These are phyloP conservation scores for Steinernema feltiae DNA, from an alignment of 1,140 invertebrate species.

Conservation along the genomic window DNA sequence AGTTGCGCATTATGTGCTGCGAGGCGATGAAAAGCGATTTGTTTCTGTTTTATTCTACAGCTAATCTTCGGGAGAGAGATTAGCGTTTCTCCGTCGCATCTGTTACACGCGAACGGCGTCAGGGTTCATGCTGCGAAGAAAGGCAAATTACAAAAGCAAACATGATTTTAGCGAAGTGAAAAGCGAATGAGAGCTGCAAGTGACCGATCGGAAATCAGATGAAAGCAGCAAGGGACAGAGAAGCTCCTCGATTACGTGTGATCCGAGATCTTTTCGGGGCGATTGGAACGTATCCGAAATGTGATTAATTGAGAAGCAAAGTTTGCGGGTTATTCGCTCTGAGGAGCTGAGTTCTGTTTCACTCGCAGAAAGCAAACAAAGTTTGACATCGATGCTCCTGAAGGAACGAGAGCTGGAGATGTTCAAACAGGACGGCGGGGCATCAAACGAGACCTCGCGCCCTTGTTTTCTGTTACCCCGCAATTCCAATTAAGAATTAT, in stretches of 20 bases:
- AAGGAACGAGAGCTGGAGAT: neutral
- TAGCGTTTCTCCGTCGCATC: neutral
- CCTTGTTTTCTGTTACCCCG: too few species aligned
- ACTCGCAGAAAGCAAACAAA: neutral
- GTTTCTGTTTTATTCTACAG: neutral
- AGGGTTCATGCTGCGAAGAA: neutral
- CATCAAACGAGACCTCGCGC: too few species aligned
- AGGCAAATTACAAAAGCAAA: constrained; percentile 8
- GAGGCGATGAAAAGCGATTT: neutral
- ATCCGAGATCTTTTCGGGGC: too few species aligned
- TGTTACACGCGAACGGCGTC: neutral
- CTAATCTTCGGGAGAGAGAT: neutral
- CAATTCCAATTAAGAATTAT: neutral
- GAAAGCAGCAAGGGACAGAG: too few species aligned
- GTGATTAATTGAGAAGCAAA: neutral
- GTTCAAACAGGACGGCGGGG: too few species aligned
- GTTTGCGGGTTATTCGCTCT: neutral
- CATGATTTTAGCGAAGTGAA: neutral
- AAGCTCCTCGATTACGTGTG: too few species aligned
- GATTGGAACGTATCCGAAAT: neutral
- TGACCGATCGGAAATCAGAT: neutral
- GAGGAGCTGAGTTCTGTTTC: neutral
- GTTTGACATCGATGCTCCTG: neutral
- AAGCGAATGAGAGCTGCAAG: neutral
- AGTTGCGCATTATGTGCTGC: neutral